Evolutionary conservation across 2,113 vertebrate genomes (phyloP), one percentile per base, ranked within the genome.

Genomic region (Centrocercus urophasianus): DNA sequence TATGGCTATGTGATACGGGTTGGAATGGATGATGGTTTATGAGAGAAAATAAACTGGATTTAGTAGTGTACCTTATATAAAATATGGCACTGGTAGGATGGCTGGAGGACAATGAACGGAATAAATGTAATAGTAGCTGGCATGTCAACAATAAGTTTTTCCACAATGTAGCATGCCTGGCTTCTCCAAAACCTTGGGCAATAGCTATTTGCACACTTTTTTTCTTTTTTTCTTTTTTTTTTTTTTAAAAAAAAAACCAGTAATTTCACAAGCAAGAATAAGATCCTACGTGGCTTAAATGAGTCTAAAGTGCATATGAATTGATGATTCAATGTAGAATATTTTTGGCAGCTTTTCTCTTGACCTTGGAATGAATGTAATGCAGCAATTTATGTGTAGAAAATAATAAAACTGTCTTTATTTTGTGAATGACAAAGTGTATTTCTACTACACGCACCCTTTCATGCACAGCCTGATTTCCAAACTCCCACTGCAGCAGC

Each of bases 401-500:
- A 48, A 79, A 79, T 70, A 52, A 12, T 32, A 56, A 86, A 71
- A 52, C 1, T 25, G 5, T 14, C 11, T 24, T 52, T 59, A 64
- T 72, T 93, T 88, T 67, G 20, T 52, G 61, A 66, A 79, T 16
- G 16, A 71, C 10, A 4, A 8, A 4, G 9, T 59, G 22, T 22
- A n/a, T 69, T 79, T 75, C 12, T 54, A 13, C 59, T 72, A 22
- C 12, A 19, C 18, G 16, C 3, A 24, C 12, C 6, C 11, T 75
- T 88, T 83, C 19, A 63, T 2, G 15, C 36, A 16, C 27, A 88
- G 12, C 11, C 34, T 57, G 21, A 50, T 47, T 63, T 61, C 27
- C 14, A 30, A 30, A 25, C 40, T 14, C 38, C 30, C 3, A 0
- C 36, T 25, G 20, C 3, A 3, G 2, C 8, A 54, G 52, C 11